These are phyloP conservation scores for Coecobrya sp. DNA, from an alignment of 2,888 invertebrate species.

Conservation along the genomic window DNA sequence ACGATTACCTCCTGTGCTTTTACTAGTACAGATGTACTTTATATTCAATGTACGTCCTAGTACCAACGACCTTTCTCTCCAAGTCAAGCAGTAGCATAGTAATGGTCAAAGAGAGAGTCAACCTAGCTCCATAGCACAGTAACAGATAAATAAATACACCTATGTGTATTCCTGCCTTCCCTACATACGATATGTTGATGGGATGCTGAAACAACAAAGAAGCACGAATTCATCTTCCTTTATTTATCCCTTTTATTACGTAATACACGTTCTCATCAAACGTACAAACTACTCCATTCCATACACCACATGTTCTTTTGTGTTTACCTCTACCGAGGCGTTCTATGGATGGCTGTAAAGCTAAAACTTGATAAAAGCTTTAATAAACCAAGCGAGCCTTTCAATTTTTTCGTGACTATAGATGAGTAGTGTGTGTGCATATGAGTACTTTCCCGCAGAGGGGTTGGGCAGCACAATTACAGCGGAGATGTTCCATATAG, in stretches of 20 bases:
- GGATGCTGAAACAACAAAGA: slow-evolving; percentile 16
- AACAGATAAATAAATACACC: too few species aligned
- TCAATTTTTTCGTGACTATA: slow-evolving; percentile 61
- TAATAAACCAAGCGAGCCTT: slow-evolving; percentile 69
- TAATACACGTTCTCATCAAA: slow-evolving; percentile 29
- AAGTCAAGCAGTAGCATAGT: background rate
- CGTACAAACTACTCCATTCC: slow-evolving; percentile 37
- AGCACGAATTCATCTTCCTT: background rate
- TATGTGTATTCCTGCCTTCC: too few species aligned
- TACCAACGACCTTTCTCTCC: background rate
- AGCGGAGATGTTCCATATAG: slow-evolving; percentile 75
- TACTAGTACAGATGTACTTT: background rate
- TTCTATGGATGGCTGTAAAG: slow-evolving; percentile 53
- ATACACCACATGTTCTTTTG: slow-evolving; percentile 61
- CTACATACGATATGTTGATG: background rate
- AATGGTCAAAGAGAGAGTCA: slow-evolving; percentile 15
- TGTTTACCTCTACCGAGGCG: slow-evolving; percentile 40
- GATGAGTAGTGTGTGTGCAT: slow-evolving; percentile 27
- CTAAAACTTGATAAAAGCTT: slow-evolving; percentile 67
- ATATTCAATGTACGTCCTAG: background rate
- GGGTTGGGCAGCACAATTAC: slow-evolving; percentile 74
- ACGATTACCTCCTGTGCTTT: background rate
- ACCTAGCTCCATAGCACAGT: background rate
- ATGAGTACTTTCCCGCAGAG: slow-evolving; percentile 49
- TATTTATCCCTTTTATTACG: slow-evolving; percentile 43